Conservation (phyloP, 1,140 invertebrate species). For the Periplaneta americana region DNA sequence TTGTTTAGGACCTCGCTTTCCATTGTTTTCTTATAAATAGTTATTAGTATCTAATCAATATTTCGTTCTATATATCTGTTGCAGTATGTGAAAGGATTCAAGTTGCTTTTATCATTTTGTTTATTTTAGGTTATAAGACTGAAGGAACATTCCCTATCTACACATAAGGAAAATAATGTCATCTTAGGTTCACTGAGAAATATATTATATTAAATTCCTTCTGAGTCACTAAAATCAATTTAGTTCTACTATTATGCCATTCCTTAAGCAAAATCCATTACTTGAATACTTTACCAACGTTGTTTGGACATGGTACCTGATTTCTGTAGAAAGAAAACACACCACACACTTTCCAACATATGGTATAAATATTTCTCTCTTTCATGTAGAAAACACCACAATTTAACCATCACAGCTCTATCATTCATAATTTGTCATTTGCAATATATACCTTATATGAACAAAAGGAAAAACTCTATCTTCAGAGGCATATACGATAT, state of each 20-base stretch:
- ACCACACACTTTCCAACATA: background rate
- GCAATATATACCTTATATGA: no score
- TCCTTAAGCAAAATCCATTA: background rate
- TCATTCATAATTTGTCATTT: background rate
- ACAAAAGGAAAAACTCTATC: background rate
- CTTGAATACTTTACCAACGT: background rate
- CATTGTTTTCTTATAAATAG: background rate
- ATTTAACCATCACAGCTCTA: background rate
- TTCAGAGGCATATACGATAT: background rate
- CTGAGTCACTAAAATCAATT: background rate
- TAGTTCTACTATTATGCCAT: background rate
- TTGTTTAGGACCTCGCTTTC: background rate
- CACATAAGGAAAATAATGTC: background rate
- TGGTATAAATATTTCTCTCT: background rate
- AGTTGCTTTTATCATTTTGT: background rate
- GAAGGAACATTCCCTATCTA: background rate
- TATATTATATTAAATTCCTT: background rate
- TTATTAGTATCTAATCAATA: background rate
- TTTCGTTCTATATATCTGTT: background rate
- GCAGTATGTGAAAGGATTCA: background rate
- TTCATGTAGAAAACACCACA: background rate
- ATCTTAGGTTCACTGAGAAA: background rate
- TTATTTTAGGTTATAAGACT: background rate
- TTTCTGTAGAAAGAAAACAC: background rate
- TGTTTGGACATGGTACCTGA: background rate